phyloP scores from a whole-genome alignment of 2,888 invertebrate species.

The Drosophila nigricruria region DNA sequence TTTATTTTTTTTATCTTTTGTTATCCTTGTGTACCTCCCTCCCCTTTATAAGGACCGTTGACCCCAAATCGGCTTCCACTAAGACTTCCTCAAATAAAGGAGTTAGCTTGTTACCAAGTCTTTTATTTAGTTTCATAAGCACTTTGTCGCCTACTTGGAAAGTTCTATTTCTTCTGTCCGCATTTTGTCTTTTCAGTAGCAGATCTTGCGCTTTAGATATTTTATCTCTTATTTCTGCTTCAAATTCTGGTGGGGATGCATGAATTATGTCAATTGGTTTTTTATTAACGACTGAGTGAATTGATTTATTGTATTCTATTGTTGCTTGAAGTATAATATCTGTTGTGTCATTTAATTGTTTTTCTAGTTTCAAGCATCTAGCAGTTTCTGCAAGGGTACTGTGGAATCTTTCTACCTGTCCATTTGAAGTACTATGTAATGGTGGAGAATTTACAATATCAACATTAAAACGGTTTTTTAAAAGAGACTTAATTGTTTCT shows the following conservation, averaged over 20 bases:
- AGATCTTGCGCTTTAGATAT: background rate
- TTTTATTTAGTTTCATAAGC: background rate
- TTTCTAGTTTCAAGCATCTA: background rate
- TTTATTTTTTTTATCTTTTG: background rate
- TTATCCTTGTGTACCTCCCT: background rate
- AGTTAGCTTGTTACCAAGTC: background rate
- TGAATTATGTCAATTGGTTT: background rate
- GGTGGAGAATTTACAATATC: too few species aligned
- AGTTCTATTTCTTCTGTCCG: background rate
- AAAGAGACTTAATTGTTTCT: background rate
- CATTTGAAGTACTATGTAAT: background rate
- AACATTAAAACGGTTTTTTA: background rate
- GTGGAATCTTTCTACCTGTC: background rate
- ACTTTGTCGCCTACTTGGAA: background rate
- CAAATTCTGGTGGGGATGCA: background rate
- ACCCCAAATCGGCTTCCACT: background rate
- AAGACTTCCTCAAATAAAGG: background rate
- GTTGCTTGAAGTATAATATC: background rate
- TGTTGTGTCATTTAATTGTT: background rate
- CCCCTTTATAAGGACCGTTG: slow-evolving; percentile 1
- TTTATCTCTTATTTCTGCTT: background rate
- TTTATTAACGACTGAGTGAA: background rate
- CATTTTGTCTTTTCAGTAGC: background rate
- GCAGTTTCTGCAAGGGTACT: background rate
- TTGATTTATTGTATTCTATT: background rate